These are phyloP conservation scores for Agrypnia vestita DNA, from an alignment of 1,140 invertebrate genomes.

Conservation along the genomic window DNA sequence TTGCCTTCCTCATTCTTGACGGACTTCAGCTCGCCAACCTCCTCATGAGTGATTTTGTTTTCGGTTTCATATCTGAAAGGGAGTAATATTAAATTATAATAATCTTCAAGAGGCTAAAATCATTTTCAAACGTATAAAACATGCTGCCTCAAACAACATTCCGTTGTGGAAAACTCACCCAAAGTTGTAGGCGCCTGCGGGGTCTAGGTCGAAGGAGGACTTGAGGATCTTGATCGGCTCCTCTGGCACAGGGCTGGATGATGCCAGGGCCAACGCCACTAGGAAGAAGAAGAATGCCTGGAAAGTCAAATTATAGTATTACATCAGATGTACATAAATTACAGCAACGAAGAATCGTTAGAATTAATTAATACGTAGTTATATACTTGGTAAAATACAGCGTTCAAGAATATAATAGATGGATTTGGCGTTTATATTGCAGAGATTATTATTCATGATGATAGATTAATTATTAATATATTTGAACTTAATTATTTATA, in stretches of 20 bases:
- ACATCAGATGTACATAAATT: too few relatives aligned
- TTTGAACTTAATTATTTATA: too few relatives aligned
- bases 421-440: too few relatives aligned
- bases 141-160: not conserved
- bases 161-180: conserved; percentile 58
- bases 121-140: too few relatives aligned
- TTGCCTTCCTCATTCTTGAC: conserved; percentile 68
- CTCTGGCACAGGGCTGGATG: conserved; percentile 48
- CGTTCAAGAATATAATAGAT: too few relatives aligned
- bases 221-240: conserved; percentile 63
- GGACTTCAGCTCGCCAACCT: conserved; percentile 66
- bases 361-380: too few relatives aligned
- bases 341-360: too few relatives aligned
- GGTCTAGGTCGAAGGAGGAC: conserved; percentile 64
- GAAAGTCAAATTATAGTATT: too few relatives aligned
- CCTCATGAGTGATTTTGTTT: conserved; percentile 63
- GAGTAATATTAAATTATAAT: not conserved
- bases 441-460: too few relatives aligned
- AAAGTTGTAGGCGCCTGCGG: conserved; percentile 65
- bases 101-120: not conserved
- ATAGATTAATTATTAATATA: too few relatives aligned
- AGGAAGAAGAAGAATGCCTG: conserved; percentile 46
- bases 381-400: too few relatives aligned
- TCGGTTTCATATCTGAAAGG: conserved; percentile 67
- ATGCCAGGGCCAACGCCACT: conserved; percentile 21